A percentile compares a stretch with the other conserved stretches of the same genome.
Conservation (phyloP, 2,113 vertebrate genomes). For the Sprattus sprattus region DNA sequence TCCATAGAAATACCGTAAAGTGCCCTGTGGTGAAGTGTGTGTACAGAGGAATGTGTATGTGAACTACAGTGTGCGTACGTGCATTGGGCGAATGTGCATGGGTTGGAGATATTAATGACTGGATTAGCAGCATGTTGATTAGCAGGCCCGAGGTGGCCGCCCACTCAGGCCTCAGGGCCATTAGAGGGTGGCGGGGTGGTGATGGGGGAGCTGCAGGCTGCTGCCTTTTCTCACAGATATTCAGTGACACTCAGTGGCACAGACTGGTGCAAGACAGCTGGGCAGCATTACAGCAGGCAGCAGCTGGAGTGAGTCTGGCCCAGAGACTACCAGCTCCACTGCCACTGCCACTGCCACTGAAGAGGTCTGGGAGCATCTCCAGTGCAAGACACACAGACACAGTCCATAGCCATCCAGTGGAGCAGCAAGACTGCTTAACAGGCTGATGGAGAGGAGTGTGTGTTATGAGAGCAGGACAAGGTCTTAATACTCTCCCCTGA, state of each 20-base stretch:
- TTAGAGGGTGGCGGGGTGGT: slow-evolving; percentile 32
- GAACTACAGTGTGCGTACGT: background rate
- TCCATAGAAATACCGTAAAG: background rate
- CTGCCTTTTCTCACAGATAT: slow-evolving; percentile 63
- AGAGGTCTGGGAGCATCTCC: background rate
- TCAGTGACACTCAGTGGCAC: slow-evolving; percentile 49
- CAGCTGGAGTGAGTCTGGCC: slow-evolving; percentile 46
- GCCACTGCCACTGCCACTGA: background rate
- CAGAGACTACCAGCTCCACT: slow-evolving; percentile 14
- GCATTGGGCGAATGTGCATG: background rate
- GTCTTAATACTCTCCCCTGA: background rate
- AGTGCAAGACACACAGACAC: background rate
- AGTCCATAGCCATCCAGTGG: too few relatives aligned
- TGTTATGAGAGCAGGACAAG: too few relatives aligned
- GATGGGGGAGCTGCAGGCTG: background rate
- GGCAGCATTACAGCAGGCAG: slow-evolving; percentile 47
- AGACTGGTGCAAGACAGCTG: slow-evolving; percentile 53
- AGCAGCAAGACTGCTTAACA: too few relatives aligned
- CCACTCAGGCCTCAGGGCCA: slow-evolving; percentile 28
- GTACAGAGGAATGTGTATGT: background rate
- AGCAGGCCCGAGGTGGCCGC: background rate
- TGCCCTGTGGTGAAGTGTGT: background rate
- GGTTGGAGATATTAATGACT: slow-evolving; percentile 23
- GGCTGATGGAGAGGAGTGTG: background rate
- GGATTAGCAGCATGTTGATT: slow-evolving; percentile 48